Evolutionary conservation across 1,140 invertebrate genomes (phyloP), one percentile per base, ranked within the genome.

Genomic region (Drosophila suzukii): DNA sequence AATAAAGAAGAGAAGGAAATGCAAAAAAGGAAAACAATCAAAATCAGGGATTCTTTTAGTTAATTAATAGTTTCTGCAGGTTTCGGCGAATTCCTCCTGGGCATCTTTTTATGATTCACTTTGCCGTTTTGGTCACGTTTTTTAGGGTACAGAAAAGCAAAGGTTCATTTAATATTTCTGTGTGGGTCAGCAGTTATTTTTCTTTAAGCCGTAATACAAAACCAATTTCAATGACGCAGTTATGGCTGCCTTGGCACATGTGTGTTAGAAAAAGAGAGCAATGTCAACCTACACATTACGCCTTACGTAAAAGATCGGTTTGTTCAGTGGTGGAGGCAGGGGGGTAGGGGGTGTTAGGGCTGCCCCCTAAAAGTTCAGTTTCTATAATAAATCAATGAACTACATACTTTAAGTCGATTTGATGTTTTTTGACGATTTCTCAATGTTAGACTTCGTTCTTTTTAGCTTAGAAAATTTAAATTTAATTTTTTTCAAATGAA

Each of bases 221-320:
- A 58, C 53, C 44, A 17, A 53, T 71, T 71, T 71, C 53, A 75
- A 75, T 75, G 72, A 75, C 72, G 72, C 72, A 75, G 72, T 75
- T 74, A 50, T 39, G 36, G 54, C 49, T 38, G 34, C 38, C 34
- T 34, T n/a, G 17, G 30, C 53, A 34, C 53, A 34, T 73, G 67
- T 49, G 46, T 51, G 46, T 38, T 46, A 68, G 32, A 38, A 17
- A 65, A 53, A 68, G 50, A 70, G 67, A 38, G 67, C 63, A 70
- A 70, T 70, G 65, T 71, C 66, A 71, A 57, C 65, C 44, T 20
- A 68, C 47, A 41, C 47, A 51, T 7, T 7, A 50, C 20, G 65
- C 51, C 38, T 71, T 71, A 71, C 68, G 66, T 71, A 71, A 71
- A 59, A 71, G 47, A 71, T 67, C 60, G 51, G 60, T 59, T n/a